Evolutionary conservation across 1,140 invertebrate genomes (phyloP), one percentile per base, ranked within the genome.

Genomic region (Harlomillsia oculata): DNA sequence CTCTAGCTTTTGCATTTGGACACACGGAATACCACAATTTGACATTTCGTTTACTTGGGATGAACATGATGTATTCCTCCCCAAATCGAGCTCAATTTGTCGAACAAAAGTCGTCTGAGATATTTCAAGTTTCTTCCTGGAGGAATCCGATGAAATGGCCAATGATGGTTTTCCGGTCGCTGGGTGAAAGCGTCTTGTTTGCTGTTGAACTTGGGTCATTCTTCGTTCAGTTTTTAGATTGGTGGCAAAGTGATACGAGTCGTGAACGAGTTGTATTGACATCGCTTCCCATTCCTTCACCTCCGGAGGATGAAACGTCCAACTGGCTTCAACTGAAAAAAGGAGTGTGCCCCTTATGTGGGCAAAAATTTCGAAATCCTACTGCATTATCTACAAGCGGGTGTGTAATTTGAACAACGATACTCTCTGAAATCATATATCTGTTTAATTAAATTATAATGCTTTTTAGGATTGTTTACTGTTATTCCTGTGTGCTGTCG

Each of bases 181-280:
- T 62, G 11, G 60, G 54, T 13, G 60, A 62, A 34, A 46, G 54
- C 37, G 44, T 50, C 9, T 34, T 62, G 20, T 53, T 36, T 30
- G 32, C 36, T 0, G 48, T 62, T 8, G 60, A 62, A 43, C 49
- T 62, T 6, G 60, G 60, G 9, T 53, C 60, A 0, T 62, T 62
- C 50, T 62, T 62, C 21, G 55, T 57, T 16, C 60, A 62, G 25
- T 62, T 62, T 37, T 23, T 62, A 13, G 60, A 62, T 3, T 52
- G 54, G 45, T 62, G 48, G 43, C 43, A 55, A 21, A 56, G 54
- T 44, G 53, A 62, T 18, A n/a, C 14, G 14, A 43, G 23, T 9
- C 40, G 43, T 16, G 28, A 50, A 25, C 29, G 55, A 28, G 14
- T 55, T 11, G 18, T 26, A 23, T 21, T 44, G 25, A 26, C 59